phyloP scores from a whole-genome alignment of 2,888 invertebrate genomes.

The Empis stercorea region DNA sequence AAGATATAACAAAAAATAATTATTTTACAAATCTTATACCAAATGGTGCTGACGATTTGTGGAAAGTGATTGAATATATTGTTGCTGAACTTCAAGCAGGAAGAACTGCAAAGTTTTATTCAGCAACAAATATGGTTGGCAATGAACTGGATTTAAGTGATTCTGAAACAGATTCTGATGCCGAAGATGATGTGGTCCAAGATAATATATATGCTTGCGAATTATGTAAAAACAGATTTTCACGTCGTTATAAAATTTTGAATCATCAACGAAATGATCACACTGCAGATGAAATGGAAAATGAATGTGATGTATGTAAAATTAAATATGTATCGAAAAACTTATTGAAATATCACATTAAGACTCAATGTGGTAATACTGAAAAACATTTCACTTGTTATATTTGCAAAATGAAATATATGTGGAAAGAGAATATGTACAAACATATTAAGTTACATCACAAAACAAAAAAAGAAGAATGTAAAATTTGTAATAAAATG shows the following conservation, averaged over 20 bases:
- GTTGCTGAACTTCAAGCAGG: no score
- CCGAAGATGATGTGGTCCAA: constrained; percentile 22
- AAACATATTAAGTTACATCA: constrained; percentile 22
- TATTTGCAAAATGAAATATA: constrained; percentile 29
- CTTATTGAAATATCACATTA: constrained; percentile 41
- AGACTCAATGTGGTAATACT: constrained; percentile 30
- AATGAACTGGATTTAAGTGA: constrained; percentile 29
- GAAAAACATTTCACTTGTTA: constrained; percentile 25
- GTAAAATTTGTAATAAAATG: constrained; percentile 48
- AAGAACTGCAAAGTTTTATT: constrained; percentile 19
- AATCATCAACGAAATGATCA: constrained; percentile 29
- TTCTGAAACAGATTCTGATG: constrained; percentile 35
- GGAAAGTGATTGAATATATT: no score
- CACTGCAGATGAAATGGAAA: constrained; percentile 38
- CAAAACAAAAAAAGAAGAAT: constrained; percentile 37
- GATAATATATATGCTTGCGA: constrained; percentile 23
- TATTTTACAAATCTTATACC: background rate
- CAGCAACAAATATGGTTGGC: constrained; percentile 25
- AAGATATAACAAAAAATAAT: background rate
- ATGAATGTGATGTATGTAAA: constrained; percentile 40
- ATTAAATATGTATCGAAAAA: constrained; percentile 41
- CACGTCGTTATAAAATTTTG: constrained; percentile 26
- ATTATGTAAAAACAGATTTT: constrained; percentile 23
- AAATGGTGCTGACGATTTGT: no score
- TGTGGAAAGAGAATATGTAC: constrained; percentile 30